Base-by-base conservation (phyloP, 2,113 vertebrate species). In the Glaucidium brasilianum region DNA sequence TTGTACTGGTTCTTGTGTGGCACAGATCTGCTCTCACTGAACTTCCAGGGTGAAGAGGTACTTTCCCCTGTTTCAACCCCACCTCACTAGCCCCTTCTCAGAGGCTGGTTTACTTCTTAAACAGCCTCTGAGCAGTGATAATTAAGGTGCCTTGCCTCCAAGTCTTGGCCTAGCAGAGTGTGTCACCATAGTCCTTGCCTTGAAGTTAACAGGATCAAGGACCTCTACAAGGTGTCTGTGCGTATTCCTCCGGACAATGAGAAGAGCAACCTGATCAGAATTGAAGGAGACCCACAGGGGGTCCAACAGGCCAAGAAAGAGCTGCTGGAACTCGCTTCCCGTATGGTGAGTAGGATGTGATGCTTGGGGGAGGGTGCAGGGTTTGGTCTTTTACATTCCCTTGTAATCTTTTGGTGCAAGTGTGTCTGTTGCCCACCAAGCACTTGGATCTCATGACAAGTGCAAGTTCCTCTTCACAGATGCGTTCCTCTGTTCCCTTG, bases 281-380 rank as follows among this genome's bases (percentile, higher is more conserved):
- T 99, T 17, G 99, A 99, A 98, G 99, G 99, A 62, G 99, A 99
- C 96, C 99, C 99, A 35, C 99, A 99, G 96, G 99, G 99, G 26
- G 99, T 99, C 68, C 99, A 99, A 97, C 99, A 99, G 96, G 99
- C 99, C 97, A 99, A 99, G 98, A 99, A 99, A 97, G 99, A 99
- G 98, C 99, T 99, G 97, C 98, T 99, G 87, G 99, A 99, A 98
- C 99, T 99, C 16, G 99, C 99, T 66, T 99, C 98, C 72, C 99
- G 99, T 98, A 99, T 99, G 99, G 99, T 99, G 83, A 97, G 98
- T 58, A 35, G 23, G 39, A 52, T 63, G 12, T 59, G 56, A 21
- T 79, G 58, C 30, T 56, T 81, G 63, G 52, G 63, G 52, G 55
- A 88, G 32, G 22, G 29, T 7, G 2, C 63, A 37, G 63, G 32